Evolutionary conservation across 2,888 invertebrate species (phyloP), one percentile per base, ranked within the genome.

Genomic region (Trichogramma evanescens): DNA sequence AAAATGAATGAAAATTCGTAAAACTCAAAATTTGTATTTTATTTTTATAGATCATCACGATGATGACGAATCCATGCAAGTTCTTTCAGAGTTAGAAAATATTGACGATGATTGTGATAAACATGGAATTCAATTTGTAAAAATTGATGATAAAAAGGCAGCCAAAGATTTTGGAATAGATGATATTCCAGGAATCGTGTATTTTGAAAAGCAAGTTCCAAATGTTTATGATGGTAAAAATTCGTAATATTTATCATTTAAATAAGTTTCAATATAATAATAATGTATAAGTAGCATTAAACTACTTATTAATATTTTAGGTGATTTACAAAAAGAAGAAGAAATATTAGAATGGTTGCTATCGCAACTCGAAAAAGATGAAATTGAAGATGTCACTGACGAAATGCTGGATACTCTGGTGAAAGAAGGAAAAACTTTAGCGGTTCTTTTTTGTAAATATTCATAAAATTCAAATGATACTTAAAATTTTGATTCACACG

Each of bases 91-190:
- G 79, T 82, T 94, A 69, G 94, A 94, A 80, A 93, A 92, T 80
- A 94, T 95, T 72, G 94, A 94, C 78, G 93, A 94, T 78, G 94
- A 94, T 77, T 93, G 92, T 76, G 93, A 93, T 78, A 89, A 89
- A 70, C 90, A 92, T 73, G 93, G 93, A 62, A 94, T 95, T 70
- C 92, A 93, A 76, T 93, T 95, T 77, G 94, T 94, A 49, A 94
- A 94, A 80, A 93, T 94, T 68, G 93, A 93, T 72, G 93, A 95
- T 76, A 81, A 84, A 48, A 86, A 86, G 68, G 90, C 92, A n/a
- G 90, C 91, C 56, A 84, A 84, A 66, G 89, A 91, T 65, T 95
- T 89, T 77, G 95, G 95, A 66, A 89, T 95, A 68, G 92, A 93
- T 71, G 81, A 84, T 55, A 69, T 82, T 57, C 95, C 95, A 38